phyloP scores from a whole-genome alignment of 2,888 invertebrate species.

The Agrilus mali region DNA sequence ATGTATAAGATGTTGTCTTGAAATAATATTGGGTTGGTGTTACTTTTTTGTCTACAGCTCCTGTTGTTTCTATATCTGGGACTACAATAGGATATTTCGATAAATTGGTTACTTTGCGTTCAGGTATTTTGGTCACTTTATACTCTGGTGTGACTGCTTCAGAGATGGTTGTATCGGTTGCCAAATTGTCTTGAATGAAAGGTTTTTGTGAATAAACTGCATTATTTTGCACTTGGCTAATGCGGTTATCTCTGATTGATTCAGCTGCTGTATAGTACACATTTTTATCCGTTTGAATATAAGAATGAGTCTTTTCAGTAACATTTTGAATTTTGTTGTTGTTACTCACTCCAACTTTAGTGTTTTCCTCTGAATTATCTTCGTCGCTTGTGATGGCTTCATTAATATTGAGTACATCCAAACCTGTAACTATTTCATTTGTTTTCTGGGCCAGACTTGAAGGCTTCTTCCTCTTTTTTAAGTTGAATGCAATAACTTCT shows the following conservation, averaged over 20 bases:
- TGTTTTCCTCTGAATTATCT: too few relatives aligned
- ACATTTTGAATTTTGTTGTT: too few relatives aligned
- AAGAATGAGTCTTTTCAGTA: too few relatives aligned
- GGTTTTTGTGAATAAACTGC: too few relatives aligned
- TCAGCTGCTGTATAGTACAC: too few relatives aligned
- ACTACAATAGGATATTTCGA: slow-evolving; percentile 30
- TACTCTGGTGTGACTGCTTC: neutral
- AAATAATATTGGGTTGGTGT: slow-evolving; percentile 19
- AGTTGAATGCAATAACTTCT: too few relatives aligned
- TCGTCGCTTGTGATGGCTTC: slow-evolving; percentile 24
- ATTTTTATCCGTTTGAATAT: too few relatives aligned
- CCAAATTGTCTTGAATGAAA: too few relatives aligned
- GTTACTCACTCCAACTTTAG: too few relatives aligned
- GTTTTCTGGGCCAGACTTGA: slow-evolving; percentile 44
- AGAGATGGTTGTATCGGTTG: too few relatives aligned
- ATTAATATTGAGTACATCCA: slow-evolving; percentile 53
- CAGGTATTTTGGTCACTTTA: slow-evolving; percentile 3
- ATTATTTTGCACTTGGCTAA: too few relatives aligned
- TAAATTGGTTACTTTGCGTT: slow-evolving; percentile 14
- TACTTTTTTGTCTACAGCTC: slow-evolving; percentile 12
- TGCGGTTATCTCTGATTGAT: too few relatives aligned
- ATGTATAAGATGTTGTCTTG: slow-evolving; percentile 9
- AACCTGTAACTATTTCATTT: slow-evolving; percentile 47
- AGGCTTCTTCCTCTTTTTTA: slow-evolving; percentile 3
- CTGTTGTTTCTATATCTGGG: slow-evolving; percentile 24